These are phyloP conservation scores for Camponotus floridanus DNA, from an alignment of 1,140 invertebrate species.

Conservation along the genomic window DNA sequence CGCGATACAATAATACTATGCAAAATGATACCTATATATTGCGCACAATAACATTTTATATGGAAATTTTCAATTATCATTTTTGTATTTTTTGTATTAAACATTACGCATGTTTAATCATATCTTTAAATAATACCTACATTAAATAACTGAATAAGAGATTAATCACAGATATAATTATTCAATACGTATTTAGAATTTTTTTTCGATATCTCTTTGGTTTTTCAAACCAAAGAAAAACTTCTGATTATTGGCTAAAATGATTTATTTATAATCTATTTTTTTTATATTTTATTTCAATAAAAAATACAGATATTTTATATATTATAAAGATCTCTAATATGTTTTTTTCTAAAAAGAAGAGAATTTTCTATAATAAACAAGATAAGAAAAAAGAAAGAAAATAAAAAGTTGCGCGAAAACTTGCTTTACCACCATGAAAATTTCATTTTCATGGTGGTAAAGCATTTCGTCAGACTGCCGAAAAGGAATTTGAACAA, in stretches of 20 bases:
- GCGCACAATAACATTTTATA: neutral
- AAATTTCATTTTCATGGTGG: neutral
- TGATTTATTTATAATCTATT: neutral
- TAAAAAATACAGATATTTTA: neutral
- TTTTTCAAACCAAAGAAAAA: too few relatives aligned
- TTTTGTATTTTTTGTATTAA: neutral
- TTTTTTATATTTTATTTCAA: neutral
- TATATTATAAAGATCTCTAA: neutral
- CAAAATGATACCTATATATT: neutral
- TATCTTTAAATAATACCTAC: neutral
- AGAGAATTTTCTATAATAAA: neutral
- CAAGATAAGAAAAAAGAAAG: neutral
- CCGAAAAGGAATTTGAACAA: constrained; percentile 13
- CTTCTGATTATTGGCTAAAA: neutral
- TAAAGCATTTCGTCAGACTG: neutral
- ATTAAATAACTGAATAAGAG: neutral
- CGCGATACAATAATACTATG: neutral
- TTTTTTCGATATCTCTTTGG: neutral
- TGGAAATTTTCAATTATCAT: neutral
- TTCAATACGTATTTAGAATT: neutral
- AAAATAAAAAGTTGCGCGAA: neutral
- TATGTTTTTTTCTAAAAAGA: neutral
- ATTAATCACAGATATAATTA: neutral
- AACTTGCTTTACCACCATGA: neutral
- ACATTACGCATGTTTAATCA: neutral